phyloP scores from a whole-genome alignment of 2,888 invertebrate genomes.

The Platerodrilus igneus region DNA sequence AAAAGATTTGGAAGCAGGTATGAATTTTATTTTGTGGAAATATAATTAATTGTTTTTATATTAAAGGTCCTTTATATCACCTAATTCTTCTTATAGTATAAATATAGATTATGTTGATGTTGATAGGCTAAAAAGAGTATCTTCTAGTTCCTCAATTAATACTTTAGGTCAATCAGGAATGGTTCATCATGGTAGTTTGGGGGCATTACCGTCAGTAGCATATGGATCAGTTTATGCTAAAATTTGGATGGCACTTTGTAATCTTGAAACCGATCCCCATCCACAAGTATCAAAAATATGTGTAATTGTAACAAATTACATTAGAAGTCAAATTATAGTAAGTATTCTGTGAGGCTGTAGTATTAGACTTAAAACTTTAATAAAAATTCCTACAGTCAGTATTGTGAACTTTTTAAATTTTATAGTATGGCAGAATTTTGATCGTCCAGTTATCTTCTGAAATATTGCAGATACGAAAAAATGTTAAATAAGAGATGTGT shows the following conservation, averaged over 20 bases:
- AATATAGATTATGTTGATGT: conserved; percentile 23
- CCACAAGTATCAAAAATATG: conserved; percentile 78
- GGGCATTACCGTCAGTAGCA: conserved; percentile 51
- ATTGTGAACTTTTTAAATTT: background rate
- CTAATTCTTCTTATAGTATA: conserved; percentile 20
- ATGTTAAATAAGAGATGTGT: no score
- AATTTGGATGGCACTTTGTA: conserved; percentile 78
- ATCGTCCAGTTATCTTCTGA: no score
- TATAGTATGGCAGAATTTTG: no score
- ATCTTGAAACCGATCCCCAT: conserved; percentile 82
- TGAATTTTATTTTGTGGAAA: conserved; percentile 17
- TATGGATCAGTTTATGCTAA: conserved; percentile 80
- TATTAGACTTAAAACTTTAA: no score
- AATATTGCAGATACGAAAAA: no score
- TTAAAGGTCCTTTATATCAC: conserved; percentile 24
- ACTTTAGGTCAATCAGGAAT: conserved; percentile 47
- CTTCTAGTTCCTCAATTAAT: conserved; percentile 66
- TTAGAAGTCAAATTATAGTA: conserved; percentile 64
- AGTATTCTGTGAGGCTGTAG: conserved; percentile 13
- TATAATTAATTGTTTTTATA: no score
- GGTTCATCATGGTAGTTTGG: conserved; percentile 42
- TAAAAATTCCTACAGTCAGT: no score
- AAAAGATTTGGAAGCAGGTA: conserved; percentile 41
- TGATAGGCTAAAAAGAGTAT: conserved; percentile 56
- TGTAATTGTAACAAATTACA: conserved; percentile 69